A percentile compares a stretch with the other conserved stretches of the same genome.
Conservation (phyloP, 2,888 invertebrate species). For the Thera obeliscata region DNA sequence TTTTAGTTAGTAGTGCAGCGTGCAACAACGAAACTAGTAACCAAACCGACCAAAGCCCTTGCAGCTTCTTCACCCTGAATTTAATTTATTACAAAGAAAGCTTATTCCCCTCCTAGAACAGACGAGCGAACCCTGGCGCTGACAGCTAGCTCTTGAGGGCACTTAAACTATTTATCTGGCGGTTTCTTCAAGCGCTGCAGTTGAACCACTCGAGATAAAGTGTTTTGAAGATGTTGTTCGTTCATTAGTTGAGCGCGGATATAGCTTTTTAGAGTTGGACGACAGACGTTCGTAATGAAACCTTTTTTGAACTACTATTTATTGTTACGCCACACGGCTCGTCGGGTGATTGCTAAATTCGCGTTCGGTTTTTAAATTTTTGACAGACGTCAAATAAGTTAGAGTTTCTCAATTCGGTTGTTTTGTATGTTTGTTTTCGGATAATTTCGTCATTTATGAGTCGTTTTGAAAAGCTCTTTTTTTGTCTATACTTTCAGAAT, state of each 20-base stretch:
- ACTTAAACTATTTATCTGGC: slow-evolving; percentile 31
- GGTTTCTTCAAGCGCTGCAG: slow-evolving; percentile 29
- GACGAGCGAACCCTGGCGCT: slow-evolving; percentile 18
- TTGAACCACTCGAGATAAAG: slow-evolving; percentile 23
- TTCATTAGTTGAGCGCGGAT: slow-evolving; percentile 28
- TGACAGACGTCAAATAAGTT: too few relatives aligned
- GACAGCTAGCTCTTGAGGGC: slow-evolving; percentile 28
- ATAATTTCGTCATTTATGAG: too few relatives aligned
- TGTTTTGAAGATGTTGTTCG: slow-evolving; percentile 25
- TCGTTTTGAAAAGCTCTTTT: too few relatives aligned
- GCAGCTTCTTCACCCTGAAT: background rate
- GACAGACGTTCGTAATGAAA: background rate
- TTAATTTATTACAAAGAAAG: slow-evolving; percentile 17
- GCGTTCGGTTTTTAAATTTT: too few relatives aligned
- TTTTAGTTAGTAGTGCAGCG: background rate
- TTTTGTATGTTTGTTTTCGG: too few relatives aligned
- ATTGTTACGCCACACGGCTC: too few relatives aligned
- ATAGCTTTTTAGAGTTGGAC: slow-evolving; percentile 5
- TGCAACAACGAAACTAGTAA: too few relatives aligned
- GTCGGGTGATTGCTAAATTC: too few relatives aligned
- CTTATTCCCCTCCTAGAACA: slow-evolving; percentile 7
- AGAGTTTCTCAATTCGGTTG: too few relatives aligned
- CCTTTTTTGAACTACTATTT: background rate
- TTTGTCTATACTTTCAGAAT: too few relatives aligned
- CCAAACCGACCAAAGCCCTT: too few relatives aligned